phyloP scores from a whole-genome alignment of 1,140 invertebrate genomes.

The Meloidogyne floridensis region DNA sequence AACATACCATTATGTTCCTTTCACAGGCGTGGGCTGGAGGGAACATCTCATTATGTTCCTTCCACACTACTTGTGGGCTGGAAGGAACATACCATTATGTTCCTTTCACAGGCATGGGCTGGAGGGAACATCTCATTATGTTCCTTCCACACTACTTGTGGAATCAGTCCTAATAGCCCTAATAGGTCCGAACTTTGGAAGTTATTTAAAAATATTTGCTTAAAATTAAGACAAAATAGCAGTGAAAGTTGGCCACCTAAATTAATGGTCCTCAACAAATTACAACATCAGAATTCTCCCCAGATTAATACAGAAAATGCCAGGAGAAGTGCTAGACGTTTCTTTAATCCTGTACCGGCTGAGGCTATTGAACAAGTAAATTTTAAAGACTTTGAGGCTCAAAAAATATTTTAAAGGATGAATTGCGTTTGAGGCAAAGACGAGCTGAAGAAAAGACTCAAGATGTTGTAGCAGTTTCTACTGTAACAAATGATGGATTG shows the following conservation, averaged over 20 bases:
- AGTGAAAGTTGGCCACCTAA: constrained; percentile 24
- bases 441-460: constrained; percentile 26
- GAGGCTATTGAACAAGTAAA: neutral
- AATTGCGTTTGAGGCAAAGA: constrained; percentile 22
- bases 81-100: too few relatives aligned
- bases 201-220: too few relatives aligned
- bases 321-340: constrained; percentile 10
- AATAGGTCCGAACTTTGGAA: too few relatives aligned
- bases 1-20: too few relatives aligned
- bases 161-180: too few relatives aligned
- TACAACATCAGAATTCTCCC: neutral
- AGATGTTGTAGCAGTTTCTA: constrained; percentile 23
- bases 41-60: too few relatives aligned
- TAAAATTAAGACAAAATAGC: neutral
- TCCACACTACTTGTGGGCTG: too few relatives aligned
- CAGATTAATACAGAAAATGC: constrained; percentile 10
- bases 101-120: too few relatives aligned
- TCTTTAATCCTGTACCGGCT: constrained; percentile 16
- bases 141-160: too few relatives aligned
- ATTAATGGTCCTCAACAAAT: constrained; percentile 19
- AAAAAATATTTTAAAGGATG: constrained; percentile 1
- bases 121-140: too few relatives aligned
- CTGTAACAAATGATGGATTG: constrained; percentile 22
- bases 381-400: neutral
- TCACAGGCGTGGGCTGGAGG: too few relatives aligned